phyloP scores from a whole-genome alignment of 2,888 invertebrate genomes.

The Epinotia ramella region DNA sequence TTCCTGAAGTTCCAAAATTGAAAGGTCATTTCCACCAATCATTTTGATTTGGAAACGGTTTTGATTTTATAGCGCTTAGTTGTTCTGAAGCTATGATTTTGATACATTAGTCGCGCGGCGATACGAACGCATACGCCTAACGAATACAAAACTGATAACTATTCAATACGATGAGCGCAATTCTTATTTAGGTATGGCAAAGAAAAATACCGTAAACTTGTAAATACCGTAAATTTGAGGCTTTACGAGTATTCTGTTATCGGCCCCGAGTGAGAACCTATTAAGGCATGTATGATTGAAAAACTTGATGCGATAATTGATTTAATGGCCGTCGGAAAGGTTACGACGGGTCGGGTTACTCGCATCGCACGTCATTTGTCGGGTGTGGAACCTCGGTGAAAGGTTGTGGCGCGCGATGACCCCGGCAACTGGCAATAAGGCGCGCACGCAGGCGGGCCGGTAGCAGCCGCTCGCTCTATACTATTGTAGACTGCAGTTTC shows the following conservation, averaged over 20 bases:
- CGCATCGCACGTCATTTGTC: constrained; percentile 12
- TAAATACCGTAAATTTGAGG: not conserved
- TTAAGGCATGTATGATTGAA: not conserved
- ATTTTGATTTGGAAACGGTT: too few species aligned
- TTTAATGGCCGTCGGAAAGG: constrained; percentile 26
- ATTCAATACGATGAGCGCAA: not conserved
- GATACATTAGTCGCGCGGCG: too few species aligned
- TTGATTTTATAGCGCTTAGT: too few species aligned
- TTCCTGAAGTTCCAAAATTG: too few species aligned
- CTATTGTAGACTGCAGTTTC: constrained; percentile 74
- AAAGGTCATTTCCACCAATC: too few species aligned
- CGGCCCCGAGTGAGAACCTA: not conserved
- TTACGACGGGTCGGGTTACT: constrained; percentile 29
- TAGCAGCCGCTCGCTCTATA: constrained; percentile 58
- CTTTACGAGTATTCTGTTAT: not conserved
- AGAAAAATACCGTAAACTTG: not conserved
- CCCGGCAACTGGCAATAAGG: constrained; percentile 53
- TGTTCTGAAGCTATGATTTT: too few species aligned
- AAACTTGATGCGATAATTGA: constrained; percentile 25
- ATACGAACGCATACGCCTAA: too few species aligned
- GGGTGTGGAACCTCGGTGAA: constrained; percentile 60
- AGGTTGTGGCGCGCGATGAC: constrained; percentile 75
- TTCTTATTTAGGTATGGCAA: not conserved
- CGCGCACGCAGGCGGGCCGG: constrained; percentile 53
- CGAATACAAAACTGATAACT: too few species aligned